Conservation (phyloP, 2,888 invertebrate genomes). For the Schizotus pectinicornis region DNA sequence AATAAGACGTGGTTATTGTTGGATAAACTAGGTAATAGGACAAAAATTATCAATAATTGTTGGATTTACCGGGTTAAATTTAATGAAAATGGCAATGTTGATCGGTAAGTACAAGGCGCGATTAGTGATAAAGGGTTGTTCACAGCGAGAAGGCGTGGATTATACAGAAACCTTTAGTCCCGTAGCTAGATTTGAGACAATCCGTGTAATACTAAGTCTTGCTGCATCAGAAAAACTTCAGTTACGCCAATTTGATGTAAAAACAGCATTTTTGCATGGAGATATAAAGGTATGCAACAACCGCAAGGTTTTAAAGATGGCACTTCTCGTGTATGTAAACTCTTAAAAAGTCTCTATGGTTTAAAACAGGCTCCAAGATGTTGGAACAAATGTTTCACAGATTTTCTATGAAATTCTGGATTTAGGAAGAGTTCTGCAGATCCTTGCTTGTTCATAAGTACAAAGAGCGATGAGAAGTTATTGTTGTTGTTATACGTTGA, state of each 20-base stretch:
- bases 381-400: slow-evolving; percentile 47
- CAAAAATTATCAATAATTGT: too few species aligned
- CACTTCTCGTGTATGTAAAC: slow-evolving; percentile 42
- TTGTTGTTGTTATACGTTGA: slow-evolving; percentile 45
- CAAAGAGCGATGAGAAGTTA: slow-evolving; percentile 27
- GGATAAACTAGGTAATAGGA: too few species aligned
- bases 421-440: slow-evolving; percentile 42
- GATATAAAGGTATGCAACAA: slow-evolving; percentile 27
- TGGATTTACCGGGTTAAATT: too few species aligned
- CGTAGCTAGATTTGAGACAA: too few species aligned
- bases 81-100: too few species aligned
- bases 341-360: slow-evolving; percentile 50
- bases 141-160: too few species aligned
- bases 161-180: too few species aligned
- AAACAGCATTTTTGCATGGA: slow-evolving; percentile 11
- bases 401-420: slow-evolving; percentile 38
- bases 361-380: slow-evolving; percentile 50
- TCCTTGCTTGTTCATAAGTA: slow-evolving; percentile 43
- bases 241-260: slow-evolving; percentile 4
- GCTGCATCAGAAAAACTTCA: slow-evolving; percentile 2
- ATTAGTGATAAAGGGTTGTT: too few species aligned
- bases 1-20: too few species aligned
- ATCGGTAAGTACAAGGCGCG: too few species aligned
- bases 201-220: too few species aligned
- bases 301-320: slow-evolving; percentile 47